Conservation (phyloP, 2,797 vertebrate species). For the Taenioides sp. region DNA sequence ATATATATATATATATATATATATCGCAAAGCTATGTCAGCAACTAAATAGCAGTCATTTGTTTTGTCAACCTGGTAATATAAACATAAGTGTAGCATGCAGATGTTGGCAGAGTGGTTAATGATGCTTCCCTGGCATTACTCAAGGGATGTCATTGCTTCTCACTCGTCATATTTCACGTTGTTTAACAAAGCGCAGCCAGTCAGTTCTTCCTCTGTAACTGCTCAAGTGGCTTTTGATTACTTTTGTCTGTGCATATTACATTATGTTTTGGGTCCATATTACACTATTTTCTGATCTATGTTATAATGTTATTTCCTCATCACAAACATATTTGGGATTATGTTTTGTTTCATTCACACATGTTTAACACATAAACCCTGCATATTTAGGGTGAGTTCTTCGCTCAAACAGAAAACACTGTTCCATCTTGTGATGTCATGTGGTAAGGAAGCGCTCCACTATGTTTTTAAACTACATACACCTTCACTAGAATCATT, state of each 20-base stretch:
- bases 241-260: slow-evolving; percentile 2
- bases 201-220: slow-evolving; percentile 14
- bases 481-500: no score
- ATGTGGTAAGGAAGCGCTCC: no score
- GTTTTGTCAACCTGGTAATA: slow-evolving; percentile 27
- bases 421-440: no score
- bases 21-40: slow-evolving; percentile 9
- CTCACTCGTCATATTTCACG: slow-evolving; percentile 26
- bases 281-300: no score
- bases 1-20: not conserved
- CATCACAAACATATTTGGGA: no score
- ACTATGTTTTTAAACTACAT: no score
- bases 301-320: no score
- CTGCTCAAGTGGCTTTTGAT: slow-evolving; percentile 31
- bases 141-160: slow-evolving; percentile 25
- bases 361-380: no score
- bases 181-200: slow-evolving; percentile 13
- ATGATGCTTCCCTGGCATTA: slow-evolving; percentile 26
- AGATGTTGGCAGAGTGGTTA: slow-evolving; percentile 27
- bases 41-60: slow-evolving; percentile 25
- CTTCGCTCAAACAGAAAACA: no score
- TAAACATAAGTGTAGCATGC: slow-evolving; percentile 18
- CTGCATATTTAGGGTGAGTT: no score
- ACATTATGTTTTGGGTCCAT: no score
- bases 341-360: no score